phyloP scores from a whole-genome alignment of 2,888 invertebrate genomes.

The Graphium colonna region DNA sequence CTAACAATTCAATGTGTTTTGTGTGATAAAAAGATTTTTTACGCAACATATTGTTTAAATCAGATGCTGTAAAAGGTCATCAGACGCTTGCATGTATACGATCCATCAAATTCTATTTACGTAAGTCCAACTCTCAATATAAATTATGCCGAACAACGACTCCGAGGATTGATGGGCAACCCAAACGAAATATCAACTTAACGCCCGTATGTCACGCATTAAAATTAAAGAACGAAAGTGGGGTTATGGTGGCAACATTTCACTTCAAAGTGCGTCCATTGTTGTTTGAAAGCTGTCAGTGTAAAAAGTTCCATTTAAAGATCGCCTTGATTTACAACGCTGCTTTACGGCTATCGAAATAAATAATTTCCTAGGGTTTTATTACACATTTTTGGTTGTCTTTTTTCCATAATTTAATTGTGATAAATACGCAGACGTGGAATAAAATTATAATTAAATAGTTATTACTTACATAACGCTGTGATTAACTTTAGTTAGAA shows the following conservation, averaged over 20 bases:
- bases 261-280: slow-evolving; percentile 23
- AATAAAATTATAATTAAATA: too few species aligned
- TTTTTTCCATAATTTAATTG: not conserved
- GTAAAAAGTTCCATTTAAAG: slow-evolving; percentile 18
- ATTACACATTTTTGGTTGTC: slow-evolving; percentile 1
- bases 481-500: too few species aligned
- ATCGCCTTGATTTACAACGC: slow-evolving; percentile 13
- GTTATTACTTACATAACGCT: too few species aligned
- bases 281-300: slow-evolving; percentile 20
- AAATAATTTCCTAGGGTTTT: not conserved
- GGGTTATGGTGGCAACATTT: slow-evolving; percentile 23
- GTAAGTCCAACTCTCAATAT: not conserved
- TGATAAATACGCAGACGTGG: too few species aligned
- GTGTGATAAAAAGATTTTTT: too few species aligned
- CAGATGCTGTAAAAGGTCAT: too few species aligned
- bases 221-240: slow-evolving; percentile 10
- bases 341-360: slow-evolving; percentile 8
- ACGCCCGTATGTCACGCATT: slow-evolving; percentile 18
- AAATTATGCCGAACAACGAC: not conserved
- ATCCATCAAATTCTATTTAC: not conserved
- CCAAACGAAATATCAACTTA: slow-evolving; percentile 1
- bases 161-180: slow-evolving; percentile 7
- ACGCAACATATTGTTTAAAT: too few species aligned
- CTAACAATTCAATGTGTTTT: too few species aligned
- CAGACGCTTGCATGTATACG: not conserved